phyloP scores from a whole-genome alignment of 2,113 vertebrate species.

The Loxodonta africana region DNA sequence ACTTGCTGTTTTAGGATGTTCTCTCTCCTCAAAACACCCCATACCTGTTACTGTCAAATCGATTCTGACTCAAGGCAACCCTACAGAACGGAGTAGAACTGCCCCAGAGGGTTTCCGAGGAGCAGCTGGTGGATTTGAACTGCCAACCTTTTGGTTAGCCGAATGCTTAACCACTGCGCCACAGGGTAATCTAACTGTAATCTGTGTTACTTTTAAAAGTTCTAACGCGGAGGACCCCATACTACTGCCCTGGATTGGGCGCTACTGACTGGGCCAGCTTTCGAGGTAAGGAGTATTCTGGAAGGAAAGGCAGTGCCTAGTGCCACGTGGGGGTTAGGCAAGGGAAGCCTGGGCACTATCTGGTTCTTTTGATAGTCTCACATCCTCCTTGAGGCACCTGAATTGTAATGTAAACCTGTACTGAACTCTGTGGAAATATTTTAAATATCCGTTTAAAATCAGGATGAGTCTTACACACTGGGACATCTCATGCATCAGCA shows the following conservation, averaged over 20 bases:
- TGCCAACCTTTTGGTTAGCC: too few species aligned
- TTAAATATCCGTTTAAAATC: background rate
- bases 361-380: background rate
- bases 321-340: fast-evolving
- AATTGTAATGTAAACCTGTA: background rate
- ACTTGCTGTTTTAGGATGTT: background rate
- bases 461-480: background rate
- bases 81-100: too few species aligned
- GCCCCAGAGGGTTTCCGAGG: too few species aligned
- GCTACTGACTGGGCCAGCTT: background rate
- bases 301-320: background rate
- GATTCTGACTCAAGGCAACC: too few species aligned
- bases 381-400: background rate
- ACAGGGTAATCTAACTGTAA: background rate
- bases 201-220: background rate
- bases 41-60: too few species aligned
- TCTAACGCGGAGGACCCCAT: background rate
- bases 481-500: background rate
- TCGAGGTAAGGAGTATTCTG: fast-evolving
- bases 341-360: background rate
- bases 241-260: background rate
- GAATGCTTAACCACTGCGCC: too few species aligned
- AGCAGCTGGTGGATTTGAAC: too few species aligned
- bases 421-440: background rate
- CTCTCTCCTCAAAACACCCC: background rate